Evolutionary conservation across 2,888 invertebrate species (phyloP).

Genomic region (Steinernema hermaphroditum): DNA sequence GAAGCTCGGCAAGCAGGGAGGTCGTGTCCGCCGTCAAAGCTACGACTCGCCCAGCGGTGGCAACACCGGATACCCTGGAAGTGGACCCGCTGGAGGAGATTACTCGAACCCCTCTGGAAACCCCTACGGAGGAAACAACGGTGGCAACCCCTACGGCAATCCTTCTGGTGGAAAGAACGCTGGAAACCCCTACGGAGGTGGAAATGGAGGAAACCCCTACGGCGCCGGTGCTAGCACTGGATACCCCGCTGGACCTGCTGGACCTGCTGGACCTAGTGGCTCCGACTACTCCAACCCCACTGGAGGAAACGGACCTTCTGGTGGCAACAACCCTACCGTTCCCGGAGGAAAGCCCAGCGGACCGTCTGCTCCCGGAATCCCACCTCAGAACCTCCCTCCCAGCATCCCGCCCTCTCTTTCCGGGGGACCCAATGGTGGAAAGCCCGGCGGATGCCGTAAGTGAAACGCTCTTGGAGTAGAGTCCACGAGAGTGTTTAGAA

Average conservation of each 20-base stretch:
- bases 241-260: too few relatives aligned
- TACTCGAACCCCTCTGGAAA: too few relatives aligned
- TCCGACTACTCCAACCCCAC: slow-evolving; percentile 12
- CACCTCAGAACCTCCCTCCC: slow-evolving; percentile 14
- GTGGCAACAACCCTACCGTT: neutral
- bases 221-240: neutral
- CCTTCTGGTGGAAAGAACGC: neutral
- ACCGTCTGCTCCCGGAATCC: slow-evolving; percentile 5
- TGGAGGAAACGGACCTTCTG: neutral
- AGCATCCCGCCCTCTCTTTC: slow-evolving; percentile 15
- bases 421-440: slow-evolving; percentile 19
- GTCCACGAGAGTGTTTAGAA: slow-evolving; percentile 28
- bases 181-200: too few relatives aligned
- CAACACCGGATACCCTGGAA: too few relatives aligned
- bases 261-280: neutral
- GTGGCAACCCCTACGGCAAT: neutral
- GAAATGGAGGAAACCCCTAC: neutral
- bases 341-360: neutral
- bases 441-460: neutral
- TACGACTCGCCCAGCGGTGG: slow-evolving; percentile 21
- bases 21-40: slow-evolving; percentile 8
- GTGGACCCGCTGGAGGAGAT: too few relatives aligned
- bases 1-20: slow-evolving; percentile 21
- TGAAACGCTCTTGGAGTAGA: slow-evolving; percentile 31
- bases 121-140: too few relatives aligned